Conservation (phyloP, 37 sponge, comb jelly and placozoan genomes). For the Halichondria panicea region DNA sequence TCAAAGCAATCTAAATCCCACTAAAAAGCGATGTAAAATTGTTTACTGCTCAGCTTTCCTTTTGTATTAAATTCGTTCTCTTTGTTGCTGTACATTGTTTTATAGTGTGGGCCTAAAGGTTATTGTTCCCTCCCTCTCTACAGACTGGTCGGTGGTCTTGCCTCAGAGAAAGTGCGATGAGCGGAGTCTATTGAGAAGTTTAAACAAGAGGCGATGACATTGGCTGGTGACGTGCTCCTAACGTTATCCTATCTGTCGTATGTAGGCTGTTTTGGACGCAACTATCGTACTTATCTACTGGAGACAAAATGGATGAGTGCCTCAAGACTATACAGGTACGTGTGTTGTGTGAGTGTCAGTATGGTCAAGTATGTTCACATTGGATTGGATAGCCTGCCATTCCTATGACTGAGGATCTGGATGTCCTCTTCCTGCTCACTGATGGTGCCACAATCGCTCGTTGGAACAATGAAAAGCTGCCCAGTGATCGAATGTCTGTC, state of each 20-base stretch:
- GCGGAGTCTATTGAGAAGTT: slow-evolving; percentile 91
- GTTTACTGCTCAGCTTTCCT: slow-evolving; percentile 82
- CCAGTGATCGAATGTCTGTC: slow-evolving; percentile 98
- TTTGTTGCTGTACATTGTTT: not conserved
- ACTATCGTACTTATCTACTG: slow-evolving; percentile 81
- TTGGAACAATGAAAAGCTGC: slow-evolving; percentile 98
- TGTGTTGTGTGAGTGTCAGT: not conserved
- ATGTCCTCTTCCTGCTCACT: slow-evolving; percentile 88
- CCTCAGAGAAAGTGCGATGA: slow-evolving; percentile 99
- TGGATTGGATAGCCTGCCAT: slow-evolving; percentile 65
- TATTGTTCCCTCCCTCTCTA: not conserved
- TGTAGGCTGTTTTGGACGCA: slow-evolving; percentile 92
- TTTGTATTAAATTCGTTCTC: not conserved
- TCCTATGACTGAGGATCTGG: slow-evolving; percentile 89
- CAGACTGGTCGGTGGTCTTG: slow-evolving; percentile 93
- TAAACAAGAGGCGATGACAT: slow-evolving; percentile 79
- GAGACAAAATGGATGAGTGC: slow-evolving; percentile 81
- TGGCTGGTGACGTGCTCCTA: slow-evolving; percentile 97
- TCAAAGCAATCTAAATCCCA: no score
- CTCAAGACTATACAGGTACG: slow-evolving; percentile 66
- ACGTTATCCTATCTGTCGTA: slow-evolving; percentile 95
- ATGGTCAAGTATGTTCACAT: not conserved
- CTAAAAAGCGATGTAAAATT: slow-evolving; percentile 79
- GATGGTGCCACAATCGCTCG: slow-evolving; percentile 96
- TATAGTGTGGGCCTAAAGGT: slow-evolving; percentile 35